Base-by-base conservation (phyloP, 1,140 invertebrate species). In the Linepithema humile region DNA sequence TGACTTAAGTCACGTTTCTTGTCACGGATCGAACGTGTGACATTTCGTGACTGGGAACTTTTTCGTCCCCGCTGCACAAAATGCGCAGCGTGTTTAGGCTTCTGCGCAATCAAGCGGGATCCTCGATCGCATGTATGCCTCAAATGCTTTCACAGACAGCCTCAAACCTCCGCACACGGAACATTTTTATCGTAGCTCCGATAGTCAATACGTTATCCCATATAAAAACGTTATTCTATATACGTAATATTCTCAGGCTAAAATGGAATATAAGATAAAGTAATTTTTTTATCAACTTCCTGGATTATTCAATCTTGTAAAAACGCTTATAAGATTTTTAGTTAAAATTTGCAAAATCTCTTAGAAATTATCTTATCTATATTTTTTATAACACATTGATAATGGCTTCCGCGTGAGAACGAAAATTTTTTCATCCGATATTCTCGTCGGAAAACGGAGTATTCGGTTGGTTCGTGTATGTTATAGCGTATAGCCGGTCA, bases 31-130 rank as follows among this genome's bases (percentile, higher is more conserved):
- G 40, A 77, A 72, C 62, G 59, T 83, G 78, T 88, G 85, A 90
- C 88, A 88, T 73, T 83, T 89, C 89, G 73, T 87, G 88, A 89
- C 83, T 80, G 26, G 65, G 40, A 32, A 85, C 72, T 83, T 72
- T 88, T 82, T 83, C 55, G 40, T 62, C 10, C 43, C 1, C 29
- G 55, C 2, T 1, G 20, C 17, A 60, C 57, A 60, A 82, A 74
- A 74, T 32, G 32, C n/a, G 50, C 48, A 43, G 43, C 83, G 60
- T 83, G 83, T 50, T 84, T 77, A 82, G 62, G 17, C n/a, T 48
- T 77, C 62, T 70, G 77, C 86, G 86, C 69, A 84, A 90, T 83
- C 57, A 43, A 57, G 50, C 17, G 4, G 23, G 10, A 43, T 67
- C 45, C 35, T 69, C 35, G 60, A 65, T 69, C 45, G 43, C 40